These are phyloP conservation scores for Cardiocondyla obscurior DNA, from an alignment of 1,140 invertebrate species.

Conservation along the genomic window DNA sequence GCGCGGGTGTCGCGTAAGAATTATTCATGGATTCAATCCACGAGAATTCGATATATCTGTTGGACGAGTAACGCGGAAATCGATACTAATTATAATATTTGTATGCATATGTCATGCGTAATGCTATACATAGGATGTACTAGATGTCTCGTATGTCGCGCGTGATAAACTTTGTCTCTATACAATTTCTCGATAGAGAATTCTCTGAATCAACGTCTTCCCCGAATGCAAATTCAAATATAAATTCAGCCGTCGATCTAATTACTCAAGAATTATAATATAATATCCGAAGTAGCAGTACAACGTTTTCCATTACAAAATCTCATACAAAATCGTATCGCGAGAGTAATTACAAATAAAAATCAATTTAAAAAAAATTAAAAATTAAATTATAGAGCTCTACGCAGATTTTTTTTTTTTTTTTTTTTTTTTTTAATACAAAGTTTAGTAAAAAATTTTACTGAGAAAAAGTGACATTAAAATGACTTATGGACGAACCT, in stretches of 20 bases:
- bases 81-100: constrained; percentile 48
- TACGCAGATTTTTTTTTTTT: neutral
- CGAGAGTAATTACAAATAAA: neutral
- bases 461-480: neutral
- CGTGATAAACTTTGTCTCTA: neutral
- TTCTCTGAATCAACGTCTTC: neutral
- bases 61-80: constrained; percentile 29
- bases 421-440: neutral
- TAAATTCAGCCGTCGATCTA: neutral
- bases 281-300: neutral
- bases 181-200: neutral
- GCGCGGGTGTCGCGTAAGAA: neutral
- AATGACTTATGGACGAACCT: neutral
- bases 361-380: neutral
- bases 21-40: constrained; percentile 31
- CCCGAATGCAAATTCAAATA: neutral
- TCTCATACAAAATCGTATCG: no score
- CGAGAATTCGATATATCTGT: constrained; percentile 12
- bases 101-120: constrained; percentile 6
- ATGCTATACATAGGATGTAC: neutral
- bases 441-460: neutral
- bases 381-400: neutral
- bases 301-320: no score
- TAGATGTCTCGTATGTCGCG: constrained; percentile 16
- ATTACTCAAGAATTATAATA: no score